Conservation (phyloP, 2,888 invertebrate species). For the Limulus polyphemus region DNA sequence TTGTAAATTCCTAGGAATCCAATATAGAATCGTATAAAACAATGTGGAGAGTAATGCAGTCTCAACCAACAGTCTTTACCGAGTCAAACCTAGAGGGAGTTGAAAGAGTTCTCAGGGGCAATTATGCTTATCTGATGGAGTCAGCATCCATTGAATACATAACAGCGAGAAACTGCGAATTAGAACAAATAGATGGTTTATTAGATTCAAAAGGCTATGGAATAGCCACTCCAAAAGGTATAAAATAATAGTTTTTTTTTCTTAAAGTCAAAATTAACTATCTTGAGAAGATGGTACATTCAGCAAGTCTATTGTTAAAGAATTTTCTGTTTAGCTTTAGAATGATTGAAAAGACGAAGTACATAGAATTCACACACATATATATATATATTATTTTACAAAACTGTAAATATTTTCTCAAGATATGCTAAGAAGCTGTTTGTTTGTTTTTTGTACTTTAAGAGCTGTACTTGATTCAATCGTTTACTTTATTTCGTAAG, state of each 20-base stretch:
- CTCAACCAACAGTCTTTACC: conserved; percentile 74
- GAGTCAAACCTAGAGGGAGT: conserved; percentile 60
- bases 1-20: background rate
- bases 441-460: too few relatives aligned
- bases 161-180: conserved; percentile 38
- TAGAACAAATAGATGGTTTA: conserved; percentile 40
- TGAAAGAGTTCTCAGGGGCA: conserved; percentile 40
- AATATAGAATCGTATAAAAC: conserved; percentile 52
- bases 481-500: too few relatives aligned
- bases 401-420: too few relatives aligned
- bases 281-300: too few relatives aligned
- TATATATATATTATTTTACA: too few relatives aligned
- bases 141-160: conserved; percentile 40
- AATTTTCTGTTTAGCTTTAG: too few relatives aligned
- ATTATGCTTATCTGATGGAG: conserved; percentile 42
- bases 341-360: too few relatives aligned
- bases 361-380: too few relatives aligned
- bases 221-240: conserved; percentile 64
- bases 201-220: conserved; percentile 78
- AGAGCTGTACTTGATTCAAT: too few relatives aligned
- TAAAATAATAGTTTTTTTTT: background rate
- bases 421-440: too few relatives aligned
- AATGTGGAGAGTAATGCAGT: conserved; percentile 94
- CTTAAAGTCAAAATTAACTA: too few relatives aligned
- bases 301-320: too few relatives aligned